Conservation (phyloP, 2,888 invertebrate genomes). For the Linnaemya tessellans region DNA sequence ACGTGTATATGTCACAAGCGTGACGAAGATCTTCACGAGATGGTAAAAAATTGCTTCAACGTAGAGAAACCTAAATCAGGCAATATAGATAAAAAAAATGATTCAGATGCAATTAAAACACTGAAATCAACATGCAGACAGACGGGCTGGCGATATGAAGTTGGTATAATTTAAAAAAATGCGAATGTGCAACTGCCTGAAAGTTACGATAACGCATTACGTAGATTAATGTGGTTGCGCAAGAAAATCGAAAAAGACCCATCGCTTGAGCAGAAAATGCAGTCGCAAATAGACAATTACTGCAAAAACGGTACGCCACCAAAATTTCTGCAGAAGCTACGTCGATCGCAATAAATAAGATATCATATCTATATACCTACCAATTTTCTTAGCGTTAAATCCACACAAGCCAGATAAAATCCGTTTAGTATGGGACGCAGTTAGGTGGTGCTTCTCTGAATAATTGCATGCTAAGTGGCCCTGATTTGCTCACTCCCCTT, state of each 20-base stretch:
- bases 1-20: not conserved
- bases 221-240: constrained; percentile 28
- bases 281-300: constrained; percentile 20
- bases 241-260: constrained; percentile 1
- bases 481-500: constrained; percentile 57
- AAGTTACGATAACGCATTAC: constrained; percentile 44
- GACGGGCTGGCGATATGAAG: constrained; percentile 13
- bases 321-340: not conserved
- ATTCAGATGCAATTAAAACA: constrained; percentile 30
- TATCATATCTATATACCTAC: constrained; percentile 6
- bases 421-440: constrained; percentile 57
- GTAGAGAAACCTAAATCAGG: constrained; percentile 14
- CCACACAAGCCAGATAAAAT: not conserved
- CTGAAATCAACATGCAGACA: constrained; percentile 61
- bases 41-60: constrained; percentile 3
- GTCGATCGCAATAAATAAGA: too few relatives aligned
- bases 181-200: constrained; percentile 17
- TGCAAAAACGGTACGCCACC: constrained; percentile 6
- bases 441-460: constrained; percentile 75
- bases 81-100: not conserved
- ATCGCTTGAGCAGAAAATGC: constrained; percentile 25
- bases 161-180: constrained; percentile 38
- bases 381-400: constrained; percentile 3
- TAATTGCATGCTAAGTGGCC: too few relatives aligned
- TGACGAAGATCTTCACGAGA: not conserved